Conservation (phyloP, 2,888 invertebrate species). For the Ormyrus labotus region DNA sequence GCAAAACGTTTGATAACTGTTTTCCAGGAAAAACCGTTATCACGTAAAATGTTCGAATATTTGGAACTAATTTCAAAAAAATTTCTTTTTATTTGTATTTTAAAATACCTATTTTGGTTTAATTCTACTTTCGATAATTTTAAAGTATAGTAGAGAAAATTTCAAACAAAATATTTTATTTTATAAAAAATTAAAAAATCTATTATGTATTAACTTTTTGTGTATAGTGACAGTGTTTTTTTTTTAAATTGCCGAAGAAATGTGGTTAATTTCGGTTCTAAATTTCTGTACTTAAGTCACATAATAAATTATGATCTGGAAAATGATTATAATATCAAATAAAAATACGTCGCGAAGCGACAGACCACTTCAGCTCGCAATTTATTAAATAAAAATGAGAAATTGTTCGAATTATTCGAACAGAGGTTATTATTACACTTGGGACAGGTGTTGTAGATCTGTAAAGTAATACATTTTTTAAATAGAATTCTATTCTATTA, state of each 20-base stretch:
- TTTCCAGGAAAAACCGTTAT: too few species aligned
- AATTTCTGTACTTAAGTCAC: constrained; percentile 1
- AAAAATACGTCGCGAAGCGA: constrained; percentile 1
- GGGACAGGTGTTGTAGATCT: not conserved
- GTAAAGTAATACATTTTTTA: not conserved
- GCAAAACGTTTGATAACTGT: too few species aligned
- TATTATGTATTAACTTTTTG: too few species aligned
- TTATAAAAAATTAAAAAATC: too few species aligned
- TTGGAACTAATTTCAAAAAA: not conserved
- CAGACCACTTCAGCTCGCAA: not conserved
- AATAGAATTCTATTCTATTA: too few species aligned
- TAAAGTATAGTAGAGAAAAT: too few species aligned
- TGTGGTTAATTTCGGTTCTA: constrained; percentile 10
- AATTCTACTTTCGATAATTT: too few species aligned
- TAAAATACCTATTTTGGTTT: too few species aligned
- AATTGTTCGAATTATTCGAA: constrained; percentile 1
- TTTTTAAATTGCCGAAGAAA: not conserved
- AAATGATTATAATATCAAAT: constrained; percentile 4
- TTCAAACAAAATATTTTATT: too few species aligned
- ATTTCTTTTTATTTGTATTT: not conserved
- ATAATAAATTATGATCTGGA: not conserved
- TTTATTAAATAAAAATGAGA: constrained; percentile 10
- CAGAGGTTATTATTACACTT: constrained; percentile 13
- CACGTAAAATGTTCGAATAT: too few species aligned
- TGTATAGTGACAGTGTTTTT: not conserved